Base-by-base conservation (phyloP, 2,888 invertebrate genomes). In the Tinea semifulvella region DNA sequence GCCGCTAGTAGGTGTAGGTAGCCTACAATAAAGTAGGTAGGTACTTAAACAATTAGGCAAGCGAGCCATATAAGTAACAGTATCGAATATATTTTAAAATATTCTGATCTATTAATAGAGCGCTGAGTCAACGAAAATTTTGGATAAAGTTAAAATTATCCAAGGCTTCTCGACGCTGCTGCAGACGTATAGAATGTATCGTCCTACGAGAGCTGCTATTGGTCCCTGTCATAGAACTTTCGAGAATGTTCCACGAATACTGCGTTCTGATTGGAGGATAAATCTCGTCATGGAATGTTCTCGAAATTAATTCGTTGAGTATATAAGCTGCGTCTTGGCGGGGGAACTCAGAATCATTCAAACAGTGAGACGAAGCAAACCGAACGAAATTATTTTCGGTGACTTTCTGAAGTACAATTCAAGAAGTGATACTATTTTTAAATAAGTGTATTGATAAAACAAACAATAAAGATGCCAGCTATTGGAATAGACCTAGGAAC, bases 401-500 rank as follows among this genome's bases (percentile, higher is more conserved):
- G 11, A 4, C 53, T 48, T 58, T 61, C 57, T 65, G 61, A 57
- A 60, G 55, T 16, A 16, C 17, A 28, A 35, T 35, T 11, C 13
- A 26, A 26, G 26, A 31, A 28, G 28, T 28, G 17, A 11, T 35
- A 35, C 16, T 22, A 22, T 35, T 36, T 17, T 5, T 31, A 7
- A 31, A 31, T 3, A n/a, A 16, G 35, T 35, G 11, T 22, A 38
- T 17, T 14, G 10, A 40, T 36, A 35, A 20, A 44, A 35, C 7
- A 27, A 3, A 76, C n/a, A n/a, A n/a, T n/a, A n/a, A n/a, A 59
- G 63, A 79, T 81, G 76, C 74, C 77, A 61, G 83, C 83, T 55
- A 68, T 83, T 52, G 83, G 83, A 68, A 83, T 83, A 51, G 83
- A 83, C 63, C 67, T 83, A 53, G 82, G 83, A 47, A 83, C 83